Conservation (phyloP, 2,113 vertebrate genomes). For the Boleophthalmus pectinirostris region DNA sequence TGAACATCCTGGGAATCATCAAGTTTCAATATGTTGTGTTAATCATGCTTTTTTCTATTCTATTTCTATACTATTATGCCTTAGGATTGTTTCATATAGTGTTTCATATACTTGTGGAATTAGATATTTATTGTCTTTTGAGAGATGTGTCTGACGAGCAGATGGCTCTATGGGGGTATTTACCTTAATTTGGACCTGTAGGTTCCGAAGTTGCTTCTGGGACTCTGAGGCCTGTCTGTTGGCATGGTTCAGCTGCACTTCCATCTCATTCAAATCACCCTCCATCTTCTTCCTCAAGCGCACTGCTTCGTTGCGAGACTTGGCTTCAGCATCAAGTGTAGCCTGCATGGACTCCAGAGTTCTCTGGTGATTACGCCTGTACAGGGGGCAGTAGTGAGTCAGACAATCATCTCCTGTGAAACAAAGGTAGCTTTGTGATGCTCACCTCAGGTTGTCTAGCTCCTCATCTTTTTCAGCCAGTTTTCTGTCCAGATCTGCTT, state of each 20-base stretch:
- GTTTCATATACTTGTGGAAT: background rate
- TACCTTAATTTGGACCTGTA: conserved; percentile 91
- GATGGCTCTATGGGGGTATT: conserved; percentile 17
- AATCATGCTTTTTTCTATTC: background rate
- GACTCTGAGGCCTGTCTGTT: conserved; percentile 86
- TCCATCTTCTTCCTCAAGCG: conserved; percentile 95
- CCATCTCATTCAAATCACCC: conserved; percentile 91
- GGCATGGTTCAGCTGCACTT: conserved; percentile 90
- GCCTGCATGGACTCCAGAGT: conserved; percentile 90
- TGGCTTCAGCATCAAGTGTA: conserved; percentile 85
- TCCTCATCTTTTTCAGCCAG: conserved; percentile 92
- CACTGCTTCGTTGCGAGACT: conserved; percentile 88
- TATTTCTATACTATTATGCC: too few relatives aligned
- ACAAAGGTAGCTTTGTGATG: background rate
- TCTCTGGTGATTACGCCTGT: conserved; percentile 89
- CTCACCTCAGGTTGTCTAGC: conserved; percentile 87
- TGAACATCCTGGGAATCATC: conserved; percentile 81
- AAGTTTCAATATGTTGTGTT: background rate
- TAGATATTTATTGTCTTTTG: background rate
- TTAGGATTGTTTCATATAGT: too few relatives aligned
- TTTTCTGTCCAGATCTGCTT: conserved; percentile 89
- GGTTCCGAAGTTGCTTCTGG: conserved; percentile 83
- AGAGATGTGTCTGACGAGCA: background rate
- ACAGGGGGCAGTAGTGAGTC: background rate
- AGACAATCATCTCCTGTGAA: background rate